Evolutionary conservation across 2,113 vertebrate species (phyloP).

Genomic region (Chionomys nivalis): DNA sequence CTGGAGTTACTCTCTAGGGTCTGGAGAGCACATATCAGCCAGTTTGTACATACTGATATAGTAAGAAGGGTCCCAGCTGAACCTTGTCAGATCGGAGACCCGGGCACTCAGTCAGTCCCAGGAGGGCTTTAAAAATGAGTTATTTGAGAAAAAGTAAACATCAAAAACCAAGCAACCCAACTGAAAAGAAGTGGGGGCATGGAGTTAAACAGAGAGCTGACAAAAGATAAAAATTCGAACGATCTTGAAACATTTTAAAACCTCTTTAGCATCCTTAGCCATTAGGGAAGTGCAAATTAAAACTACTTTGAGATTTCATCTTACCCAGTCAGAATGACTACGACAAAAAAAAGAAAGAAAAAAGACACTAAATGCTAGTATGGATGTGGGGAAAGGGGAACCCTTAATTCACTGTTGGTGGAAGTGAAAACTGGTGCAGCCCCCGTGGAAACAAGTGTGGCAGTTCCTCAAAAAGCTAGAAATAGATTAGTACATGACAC

Average conservation of each 20-base stretch:
- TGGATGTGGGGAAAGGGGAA: background rate
- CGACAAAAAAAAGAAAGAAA: background rate
- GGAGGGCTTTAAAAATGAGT: background rate
- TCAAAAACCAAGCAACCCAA: background rate
- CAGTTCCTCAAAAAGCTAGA: background rate
- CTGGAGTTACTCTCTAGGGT: background rate
- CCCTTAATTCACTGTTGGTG: background rate
- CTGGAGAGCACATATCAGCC: background rate
- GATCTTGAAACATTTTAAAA: background rate
- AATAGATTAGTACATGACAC: background rate
- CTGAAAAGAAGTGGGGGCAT: background rate
- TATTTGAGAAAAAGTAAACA: background rate
- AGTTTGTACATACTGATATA: background rate
- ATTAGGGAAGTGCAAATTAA: background rate
- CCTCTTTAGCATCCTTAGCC: background rate
- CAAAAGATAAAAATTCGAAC: background rate
- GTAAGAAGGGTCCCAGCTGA: background rate
- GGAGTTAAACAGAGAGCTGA: background rate
- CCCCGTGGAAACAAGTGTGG: background rate
- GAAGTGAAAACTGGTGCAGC: background rate
- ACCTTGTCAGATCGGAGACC: background rate
- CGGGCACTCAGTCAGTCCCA: accelerated
- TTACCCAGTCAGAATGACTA: background rate
- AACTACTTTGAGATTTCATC: background rate
- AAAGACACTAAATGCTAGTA: background rate